Base-by-base conservation (phyloP, 2,113 vertebrate genomes). In the Melanerpes formicivorus region DNA sequence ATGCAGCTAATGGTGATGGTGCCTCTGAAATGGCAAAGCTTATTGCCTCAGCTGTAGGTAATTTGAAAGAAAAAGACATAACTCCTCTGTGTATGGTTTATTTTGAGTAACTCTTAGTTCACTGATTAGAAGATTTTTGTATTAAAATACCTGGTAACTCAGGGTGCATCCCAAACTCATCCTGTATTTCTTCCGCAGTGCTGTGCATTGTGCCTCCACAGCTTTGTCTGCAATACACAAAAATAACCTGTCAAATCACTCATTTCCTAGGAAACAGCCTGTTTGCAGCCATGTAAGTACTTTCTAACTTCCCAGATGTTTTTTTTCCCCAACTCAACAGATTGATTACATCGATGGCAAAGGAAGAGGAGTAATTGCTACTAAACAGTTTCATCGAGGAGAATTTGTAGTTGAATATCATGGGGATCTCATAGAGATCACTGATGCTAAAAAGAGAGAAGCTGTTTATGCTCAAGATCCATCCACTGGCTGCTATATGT, bases 381-480 rank as follows among this genome's bases (percentile, higher is more conserved):
- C 98, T 22, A 98, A 97, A 48, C 96, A 96, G 87, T 99, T 99
- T 96, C 98, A 97, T 85, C 98, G 99, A 93, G 99, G 99, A 7
- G 98, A 99, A 90, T 99, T 98, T 77, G 99, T 99, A 88, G 99
- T 99, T 56, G 99, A 99, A 32, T 99, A 99, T 96, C 98, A 99
- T 0, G 99, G 99, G 23, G 99, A 99, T 97, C 98, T 99, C 96
- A 98, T 99, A 21, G 98, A 99, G 96, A 98, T 99, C 75, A 97
- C 97, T 0, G 98, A 99, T 3, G 99, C 99, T 40, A 99, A 98
- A 94, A 98, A 92, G 40, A 96, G 98, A 81, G 99, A 99, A 90
- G 98, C 97, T 9, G 60, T 98, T 44, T 99, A 99, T 0, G 98
- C 98, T 23, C 97, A 98, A 80, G 98, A 99, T 79, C 98, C 99